Conservation (phyloP, 1,140 invertebrate genomes). For the Fopius arisanus region DNA sequence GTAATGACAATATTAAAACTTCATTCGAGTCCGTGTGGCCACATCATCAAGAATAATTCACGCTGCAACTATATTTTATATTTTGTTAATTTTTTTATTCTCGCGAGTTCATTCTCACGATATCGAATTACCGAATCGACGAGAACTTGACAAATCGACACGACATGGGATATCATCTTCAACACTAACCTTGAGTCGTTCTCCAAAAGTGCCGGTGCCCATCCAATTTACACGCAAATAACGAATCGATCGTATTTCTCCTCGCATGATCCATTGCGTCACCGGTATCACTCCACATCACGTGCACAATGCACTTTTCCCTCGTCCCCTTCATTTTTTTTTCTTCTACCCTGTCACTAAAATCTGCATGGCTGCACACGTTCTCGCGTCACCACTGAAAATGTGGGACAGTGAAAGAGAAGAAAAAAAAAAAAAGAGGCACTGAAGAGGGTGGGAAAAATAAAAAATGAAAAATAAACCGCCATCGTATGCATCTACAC, state of each 20-base stretch:
- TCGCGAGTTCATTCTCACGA: no score
- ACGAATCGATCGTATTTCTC: constrained; percentile 14
- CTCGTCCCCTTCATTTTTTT: neutral
- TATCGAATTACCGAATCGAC: neutral
- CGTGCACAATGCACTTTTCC: constrained; percentile 7
- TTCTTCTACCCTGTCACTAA: neutral
- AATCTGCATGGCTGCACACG: constrained; percentile 3
- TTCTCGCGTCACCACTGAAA: neutral
- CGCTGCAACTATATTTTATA: no score
- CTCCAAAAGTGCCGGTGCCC: neutral
- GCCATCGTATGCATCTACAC: neutral
- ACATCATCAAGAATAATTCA: no score
- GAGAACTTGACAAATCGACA: neutral
- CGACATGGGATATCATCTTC: neutral
- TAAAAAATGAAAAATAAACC: neutral
- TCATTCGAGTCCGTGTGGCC: no score
- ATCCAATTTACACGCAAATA: constrained; percentile 25
- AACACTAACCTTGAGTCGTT: constrained; percentile 3
- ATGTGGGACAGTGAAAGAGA: neutral
- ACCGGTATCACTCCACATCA: neutral
- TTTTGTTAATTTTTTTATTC: no score
- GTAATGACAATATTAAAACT: no score
- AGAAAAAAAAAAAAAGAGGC: neutral
- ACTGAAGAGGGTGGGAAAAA: neutral
- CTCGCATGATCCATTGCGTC: neutral